Evolutionary conservation across 2,888 invertebrate genomes (phyloP).

Genomic region (Plebejus anna): DNA sequence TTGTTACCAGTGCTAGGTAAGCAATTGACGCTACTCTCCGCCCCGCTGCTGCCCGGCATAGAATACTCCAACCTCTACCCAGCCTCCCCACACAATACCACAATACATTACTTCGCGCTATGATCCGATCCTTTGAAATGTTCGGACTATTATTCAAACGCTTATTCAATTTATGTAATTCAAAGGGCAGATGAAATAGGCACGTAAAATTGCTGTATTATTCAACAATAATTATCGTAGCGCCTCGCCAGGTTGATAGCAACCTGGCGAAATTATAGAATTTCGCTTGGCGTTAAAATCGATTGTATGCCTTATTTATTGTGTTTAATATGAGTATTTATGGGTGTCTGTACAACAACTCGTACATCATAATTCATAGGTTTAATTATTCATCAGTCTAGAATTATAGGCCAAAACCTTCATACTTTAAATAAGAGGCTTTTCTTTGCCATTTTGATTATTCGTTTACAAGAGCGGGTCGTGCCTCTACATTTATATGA

Average conservation of each 20-base stretch:
- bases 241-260: constrained; percentile 1
- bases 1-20: not conserved
- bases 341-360: not conserved
- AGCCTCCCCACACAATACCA: constrained; percentile 53
- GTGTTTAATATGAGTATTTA: not conserved
- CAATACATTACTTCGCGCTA: constrained; percentile 53
- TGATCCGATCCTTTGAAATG: constrained; percentile 44
- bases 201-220: constrained; percentile 10
- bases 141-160: constrained; percentile 26
- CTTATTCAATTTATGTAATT: constrained; percentile 24
- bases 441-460: too few species aligned
- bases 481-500: too few species aligned
- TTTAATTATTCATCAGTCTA: not conserved
- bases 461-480: too few species aligned
- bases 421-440: too few species aligned
- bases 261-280: too few species aligned
- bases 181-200: constrained; percentile 14
- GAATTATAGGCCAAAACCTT: too few species aligned
- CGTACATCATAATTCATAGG: not conserved
- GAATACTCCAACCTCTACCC: constrained; percentile 38
- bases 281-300: constrained; percentile 15
- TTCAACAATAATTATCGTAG: constrained; percentile 1
- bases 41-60: not conserved
- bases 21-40: not conserved
- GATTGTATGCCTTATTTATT: constrained; percentile 2